Conservation (phyloP, 2,888 invertebrate genomes). For the Rugalucina vietnamica region DNA sequence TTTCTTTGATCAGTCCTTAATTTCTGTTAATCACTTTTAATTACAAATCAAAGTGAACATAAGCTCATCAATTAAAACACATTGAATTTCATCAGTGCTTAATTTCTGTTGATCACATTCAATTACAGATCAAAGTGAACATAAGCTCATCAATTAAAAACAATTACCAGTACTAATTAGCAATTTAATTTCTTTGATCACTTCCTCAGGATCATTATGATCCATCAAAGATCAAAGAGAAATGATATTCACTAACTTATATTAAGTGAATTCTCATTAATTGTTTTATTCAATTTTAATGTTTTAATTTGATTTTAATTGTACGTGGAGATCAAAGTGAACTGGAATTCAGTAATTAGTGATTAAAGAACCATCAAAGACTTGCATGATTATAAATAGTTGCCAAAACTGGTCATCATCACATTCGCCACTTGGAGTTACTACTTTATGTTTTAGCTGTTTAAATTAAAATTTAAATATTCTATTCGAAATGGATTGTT, state of each 20-base stretch:
- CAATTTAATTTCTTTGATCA: not conserved
- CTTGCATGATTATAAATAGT: not conserved
- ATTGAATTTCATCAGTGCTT: not conserved
- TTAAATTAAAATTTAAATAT: not conserved
- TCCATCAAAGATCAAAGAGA: not conserved
- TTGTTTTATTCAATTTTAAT: too few species aligned
- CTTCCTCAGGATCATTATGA: not conserved
- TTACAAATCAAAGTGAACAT: too few species aligned
- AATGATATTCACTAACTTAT: not conserved
- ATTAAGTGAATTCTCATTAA: not conserved
- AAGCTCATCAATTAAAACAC: not conserved
- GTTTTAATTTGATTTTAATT: too few species aligned
- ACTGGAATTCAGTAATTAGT: not conserved
- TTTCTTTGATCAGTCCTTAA: not conserved
- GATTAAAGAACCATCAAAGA: not conserved
- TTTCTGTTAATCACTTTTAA: not conserved
- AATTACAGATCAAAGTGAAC: not conserved
- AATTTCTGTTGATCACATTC: not conserved
- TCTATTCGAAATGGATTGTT: not conserved
- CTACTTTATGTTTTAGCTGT: not conserved
- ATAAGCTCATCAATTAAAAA: not conserved
- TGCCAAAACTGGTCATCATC: not conserved
- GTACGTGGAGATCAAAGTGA: slow-evolving; percentile 4
- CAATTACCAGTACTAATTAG: not conserved
- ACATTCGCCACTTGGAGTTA: not conserved